These are phyloP conservation scores for Neodiprion fabricii DNA, from an alignment of 1,140 invertebrate genomes.

Conservation along the genomic window DNA sequence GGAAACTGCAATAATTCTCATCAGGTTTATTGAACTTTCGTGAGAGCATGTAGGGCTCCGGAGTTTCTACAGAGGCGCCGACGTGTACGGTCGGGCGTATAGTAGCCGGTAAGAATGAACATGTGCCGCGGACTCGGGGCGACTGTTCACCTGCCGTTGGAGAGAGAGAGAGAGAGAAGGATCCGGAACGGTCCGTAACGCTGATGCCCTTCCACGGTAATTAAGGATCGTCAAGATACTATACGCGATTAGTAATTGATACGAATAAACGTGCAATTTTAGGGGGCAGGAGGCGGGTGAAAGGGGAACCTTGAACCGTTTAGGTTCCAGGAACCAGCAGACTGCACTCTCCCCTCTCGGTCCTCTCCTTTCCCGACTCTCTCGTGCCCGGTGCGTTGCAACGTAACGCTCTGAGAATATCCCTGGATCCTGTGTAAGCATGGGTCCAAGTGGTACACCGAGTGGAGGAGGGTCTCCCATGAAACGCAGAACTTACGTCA, in stretches of 20 bases:
- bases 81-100: not conserved
- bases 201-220: constrained; percentile 6
- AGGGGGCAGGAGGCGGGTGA: not conserved
- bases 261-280: constrained; percentile 2
- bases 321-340: not conserved
- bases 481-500: too few relatives aligned
- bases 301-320: not conserved
- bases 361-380: not conserved
- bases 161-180: not conserved
- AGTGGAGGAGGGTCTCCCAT: too few relatives aligned
- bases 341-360: not conserved
- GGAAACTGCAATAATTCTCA: not conserved
- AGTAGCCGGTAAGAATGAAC: not conserved
- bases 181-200: not conserved
- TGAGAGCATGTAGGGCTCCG: not conserved
- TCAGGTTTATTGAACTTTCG: not conserved
- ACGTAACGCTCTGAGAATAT: too few relatives aligned
- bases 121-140: not conserved
- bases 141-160: not conserved
- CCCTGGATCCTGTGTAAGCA: too few relatives aligned
- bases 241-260: constrained; percentile 6
- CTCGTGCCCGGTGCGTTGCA: too few relatives aligned
- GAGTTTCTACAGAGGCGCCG: not conserved
- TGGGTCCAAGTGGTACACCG: too few relatives aligned
- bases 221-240: constrained; percentile 3